Percentiles rank a stretch among this genome's conserved stretches.
phyloP scores from a whole-genome alignment of 2,888 invertebrate genomes.

The Ceramica pisi region DNA sequence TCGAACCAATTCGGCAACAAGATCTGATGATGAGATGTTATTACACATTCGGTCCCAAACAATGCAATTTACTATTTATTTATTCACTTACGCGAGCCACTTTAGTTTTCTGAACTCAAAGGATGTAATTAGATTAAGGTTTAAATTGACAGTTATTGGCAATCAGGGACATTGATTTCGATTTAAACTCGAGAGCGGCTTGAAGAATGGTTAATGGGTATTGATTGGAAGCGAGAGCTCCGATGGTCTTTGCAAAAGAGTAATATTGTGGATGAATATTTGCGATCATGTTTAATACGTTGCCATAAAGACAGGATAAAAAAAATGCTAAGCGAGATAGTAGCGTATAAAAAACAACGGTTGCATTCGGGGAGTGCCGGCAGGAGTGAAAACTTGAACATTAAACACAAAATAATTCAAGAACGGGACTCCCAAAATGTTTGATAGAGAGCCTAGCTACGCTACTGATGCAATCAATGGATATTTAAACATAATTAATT shows the following conservation, averaged over 20 bases:
- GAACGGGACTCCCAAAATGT: too few relatives aligned
- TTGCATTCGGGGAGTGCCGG: too few relatives aligned
- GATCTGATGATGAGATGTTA: too few relatives aligned
- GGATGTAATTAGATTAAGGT: slow-evolving; percentile 24
- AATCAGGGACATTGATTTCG: slow-evolving; percentile 34
- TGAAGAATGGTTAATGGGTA: background rate
- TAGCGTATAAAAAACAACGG: too few relatives aligned
- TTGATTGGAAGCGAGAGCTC: slow-evolving; percentile 10
- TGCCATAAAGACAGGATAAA: background rate
- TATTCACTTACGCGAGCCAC: background rate
- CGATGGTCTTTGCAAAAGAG: background rate
- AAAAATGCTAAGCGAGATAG: background rate
- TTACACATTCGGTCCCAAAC: slow-evolving; percentile 35
- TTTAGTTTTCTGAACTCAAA: slow-evolving; percentile 16
- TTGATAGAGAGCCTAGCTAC: too few relatives aligned
- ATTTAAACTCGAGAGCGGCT: slow-evolving; percentile 8
- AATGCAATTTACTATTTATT: slow-evolving; percentile 49
- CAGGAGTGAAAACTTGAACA: too few relatives aligned
- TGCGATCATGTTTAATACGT: background rate
- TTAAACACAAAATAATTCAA: too few relatives aligned
- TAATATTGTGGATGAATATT: background rate
- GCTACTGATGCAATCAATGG: too few relatives aligned
- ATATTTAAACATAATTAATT: too few relatives aligned
- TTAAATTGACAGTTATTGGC: slow-evolving; percentile 27
- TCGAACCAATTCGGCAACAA: too few relatives aligned